Conservation (phyloP, 2,797 vertebrate genomes). For the Girardinus metallicus region DNA sequence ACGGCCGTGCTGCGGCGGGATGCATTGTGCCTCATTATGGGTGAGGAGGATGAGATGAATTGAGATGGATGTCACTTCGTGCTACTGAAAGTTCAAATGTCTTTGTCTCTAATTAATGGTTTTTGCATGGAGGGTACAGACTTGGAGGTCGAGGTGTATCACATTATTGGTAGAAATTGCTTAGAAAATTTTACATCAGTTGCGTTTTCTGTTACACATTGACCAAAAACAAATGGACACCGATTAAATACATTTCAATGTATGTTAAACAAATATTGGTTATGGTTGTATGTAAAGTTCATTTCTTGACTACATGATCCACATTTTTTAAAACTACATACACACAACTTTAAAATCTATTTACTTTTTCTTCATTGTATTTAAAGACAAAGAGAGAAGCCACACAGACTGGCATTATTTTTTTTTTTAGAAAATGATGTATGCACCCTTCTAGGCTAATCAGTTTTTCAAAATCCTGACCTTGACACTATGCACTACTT, state of each 20-base stretch:
- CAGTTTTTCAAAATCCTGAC: background rate
- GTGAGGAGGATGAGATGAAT: slow-evolving; percentile 29
- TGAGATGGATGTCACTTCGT: slow-evolving; percentile 39
- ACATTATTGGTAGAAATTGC: background rate
- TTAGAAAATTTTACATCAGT: background rate
- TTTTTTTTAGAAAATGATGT: background rate
- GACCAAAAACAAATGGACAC: background rate
- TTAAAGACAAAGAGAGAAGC: background rate
- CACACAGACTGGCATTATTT: background rate
- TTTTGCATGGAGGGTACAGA: slow-evolving; percentile 16
- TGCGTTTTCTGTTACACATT: background rate
- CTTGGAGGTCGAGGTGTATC: slow-evolving; percentile 31
- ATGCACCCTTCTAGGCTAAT: background rate
- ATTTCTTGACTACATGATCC: background rate
- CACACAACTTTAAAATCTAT: background rate
- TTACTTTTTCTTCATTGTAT: background rate
- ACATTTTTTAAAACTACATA: background rate
- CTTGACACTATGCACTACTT: background rate
- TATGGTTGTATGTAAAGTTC: background rate
- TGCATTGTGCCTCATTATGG: slow-evolving; percentile 38
- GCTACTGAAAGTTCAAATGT: slow-evolving; percentile 57
- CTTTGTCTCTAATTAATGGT: slow-evolving; percentile 46
- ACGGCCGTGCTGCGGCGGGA: slow-evolving; percentile 9
- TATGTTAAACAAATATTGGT: background rate
- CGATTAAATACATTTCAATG: background rate